Evolutionary conservation across 2,797 vertebrate genomes (phyloP).

Genomic region (Nannoperca obscura): DNA sequence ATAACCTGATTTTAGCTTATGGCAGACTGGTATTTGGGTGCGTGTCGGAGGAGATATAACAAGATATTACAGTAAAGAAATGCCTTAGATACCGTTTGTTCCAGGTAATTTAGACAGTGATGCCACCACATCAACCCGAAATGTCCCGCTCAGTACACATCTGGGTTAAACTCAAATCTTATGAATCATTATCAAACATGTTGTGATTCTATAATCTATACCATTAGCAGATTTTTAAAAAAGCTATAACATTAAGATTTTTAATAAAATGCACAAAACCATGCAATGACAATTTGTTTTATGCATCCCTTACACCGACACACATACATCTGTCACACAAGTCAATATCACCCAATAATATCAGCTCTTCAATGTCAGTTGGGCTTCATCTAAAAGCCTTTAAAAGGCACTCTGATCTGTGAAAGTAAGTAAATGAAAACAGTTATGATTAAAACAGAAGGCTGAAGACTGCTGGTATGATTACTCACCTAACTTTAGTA

Average conservation of each 20-base stretch:
- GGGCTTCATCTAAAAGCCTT: constrained; percentile 3
- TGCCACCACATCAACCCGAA: neutral
- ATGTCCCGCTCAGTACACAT: neutral
- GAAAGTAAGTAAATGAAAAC: neutral
- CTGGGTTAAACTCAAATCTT: neutral
- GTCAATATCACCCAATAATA: neutral
- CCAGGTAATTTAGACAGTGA: neutral
- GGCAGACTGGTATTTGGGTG: neutral
- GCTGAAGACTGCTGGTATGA: neutral
- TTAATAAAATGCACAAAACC: neutral
- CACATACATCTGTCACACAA: neutral
- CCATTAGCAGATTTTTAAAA: neutral
- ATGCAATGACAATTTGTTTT: neutral
- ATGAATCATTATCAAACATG: neutral
- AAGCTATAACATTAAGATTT: too few species aligned
- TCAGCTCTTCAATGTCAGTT: neutral
- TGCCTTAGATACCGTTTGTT: neutral
- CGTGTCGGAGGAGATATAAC: too few species aligned
- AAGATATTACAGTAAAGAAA: neutral
- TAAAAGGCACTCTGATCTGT: neutral
- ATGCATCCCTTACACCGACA: neutral
- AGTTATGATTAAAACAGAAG: neutral
- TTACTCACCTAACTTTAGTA: neutral
- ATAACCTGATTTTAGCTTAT: neutral
- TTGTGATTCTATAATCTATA: neutral